Evolutionary conservation across 2,113 vertebrate species (phyloP).

Genomic region (Gobiocypris rarus): DNA sequence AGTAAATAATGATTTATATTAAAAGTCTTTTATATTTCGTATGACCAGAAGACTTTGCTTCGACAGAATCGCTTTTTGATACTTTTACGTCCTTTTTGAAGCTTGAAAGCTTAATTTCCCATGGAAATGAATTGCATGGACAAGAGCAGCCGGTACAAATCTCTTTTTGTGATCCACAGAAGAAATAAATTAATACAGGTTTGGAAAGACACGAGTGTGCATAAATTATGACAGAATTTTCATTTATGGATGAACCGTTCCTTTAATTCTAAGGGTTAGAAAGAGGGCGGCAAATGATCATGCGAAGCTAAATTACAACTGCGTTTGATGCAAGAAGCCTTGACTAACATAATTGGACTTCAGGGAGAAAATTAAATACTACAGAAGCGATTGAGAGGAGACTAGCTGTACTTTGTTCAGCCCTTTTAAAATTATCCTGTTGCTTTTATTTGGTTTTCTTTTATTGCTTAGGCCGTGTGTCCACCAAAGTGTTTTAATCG

Average conservation of each 20-base stretch:
- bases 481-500: too few species aligned
- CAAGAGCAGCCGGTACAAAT: background rate
- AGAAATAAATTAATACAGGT: background rate
- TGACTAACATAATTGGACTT: constrained; percentile 14
- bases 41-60: background rate
- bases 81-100: background rate
- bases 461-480: background rate
- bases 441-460: background rate
- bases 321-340: constrained; percentile 9
- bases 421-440: background rate
- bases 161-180: constrained; percentile 7
- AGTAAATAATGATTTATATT: background rate
- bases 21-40: background rate
- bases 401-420: background rate
- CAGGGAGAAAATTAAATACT: background rate
- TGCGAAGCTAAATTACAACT: constrained; percentile 18
- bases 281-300: constrained; percentile 1
- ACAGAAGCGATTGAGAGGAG: background rate
- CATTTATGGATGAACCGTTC: constrained; percentile 1
- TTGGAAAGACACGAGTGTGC: background rate
- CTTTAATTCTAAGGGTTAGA: constrained; percentile 3
- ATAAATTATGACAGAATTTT: background rate
- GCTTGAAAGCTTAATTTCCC: background rate
- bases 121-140: background rate
- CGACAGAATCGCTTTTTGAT: background rate